Conservation (phyloP, 2,113 vertebrate genomes). For the Neodon shergylaensis region DNA sequence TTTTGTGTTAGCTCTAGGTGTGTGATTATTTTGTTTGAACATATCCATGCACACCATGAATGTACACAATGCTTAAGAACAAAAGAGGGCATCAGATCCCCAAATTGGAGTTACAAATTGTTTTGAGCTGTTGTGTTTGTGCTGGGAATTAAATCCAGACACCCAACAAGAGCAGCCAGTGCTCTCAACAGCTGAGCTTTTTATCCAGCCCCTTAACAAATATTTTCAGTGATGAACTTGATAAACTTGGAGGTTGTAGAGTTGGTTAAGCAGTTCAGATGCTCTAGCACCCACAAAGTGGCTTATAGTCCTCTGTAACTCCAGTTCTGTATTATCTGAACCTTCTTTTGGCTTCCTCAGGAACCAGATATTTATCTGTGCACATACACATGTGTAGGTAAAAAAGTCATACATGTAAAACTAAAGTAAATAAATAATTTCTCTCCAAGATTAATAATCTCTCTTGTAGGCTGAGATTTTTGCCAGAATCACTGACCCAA, state of each 20-base stretch:
- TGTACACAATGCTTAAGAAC: background rate
- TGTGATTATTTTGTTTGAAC: background rate
- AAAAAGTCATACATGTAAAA: background rate
- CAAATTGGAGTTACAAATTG: background rate
- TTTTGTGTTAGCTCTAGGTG: background rate
- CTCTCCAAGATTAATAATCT: background rate
- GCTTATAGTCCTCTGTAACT: background rate
- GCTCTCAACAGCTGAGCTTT: background rate
- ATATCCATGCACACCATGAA: no score
- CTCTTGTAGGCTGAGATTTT: no score
- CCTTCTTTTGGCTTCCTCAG: background rate
- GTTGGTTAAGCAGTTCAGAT: background rate
- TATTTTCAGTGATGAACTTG: background rate
- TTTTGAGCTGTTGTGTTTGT: background rate
- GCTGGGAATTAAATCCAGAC: background rate
- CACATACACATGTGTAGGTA: background rate
- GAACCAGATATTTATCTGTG: background rate
- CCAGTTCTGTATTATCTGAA: background rate
- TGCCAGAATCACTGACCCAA: no score
- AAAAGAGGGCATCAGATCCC: background rate
- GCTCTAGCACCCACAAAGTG: no score
- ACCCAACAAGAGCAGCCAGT: background rate
- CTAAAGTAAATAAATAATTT: background rate
- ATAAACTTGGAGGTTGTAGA: background rate
- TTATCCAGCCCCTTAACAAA: background rate